Evolutionary conservation across 2,113 vertebrate genomes (phyloP).

Genomic region (Paradisaea rubra): DNA sequence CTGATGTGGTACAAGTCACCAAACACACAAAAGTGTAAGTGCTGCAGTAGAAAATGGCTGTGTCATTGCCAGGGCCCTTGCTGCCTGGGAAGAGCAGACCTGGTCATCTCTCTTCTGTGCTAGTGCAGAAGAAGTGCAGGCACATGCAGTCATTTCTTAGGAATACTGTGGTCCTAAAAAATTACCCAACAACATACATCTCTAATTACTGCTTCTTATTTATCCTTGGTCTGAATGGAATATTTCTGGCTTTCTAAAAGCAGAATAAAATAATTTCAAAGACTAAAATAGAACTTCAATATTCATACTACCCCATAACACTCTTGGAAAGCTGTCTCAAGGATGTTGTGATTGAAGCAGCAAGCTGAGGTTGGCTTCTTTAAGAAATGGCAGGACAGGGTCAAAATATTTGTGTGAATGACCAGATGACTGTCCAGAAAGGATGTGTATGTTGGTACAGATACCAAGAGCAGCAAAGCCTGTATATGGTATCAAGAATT

Average conservation of each 20-base stretch:
- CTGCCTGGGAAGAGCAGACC: background rate
- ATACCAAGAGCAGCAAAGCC: background rate
- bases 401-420: background rate
- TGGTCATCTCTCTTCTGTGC: background rate
- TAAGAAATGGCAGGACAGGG: background rate
- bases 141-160: background rate
- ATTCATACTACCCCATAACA: background rate
- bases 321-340: background rate
- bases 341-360: background rate
- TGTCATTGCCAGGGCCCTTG: background rate
- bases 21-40: background rate
- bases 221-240: background rate
- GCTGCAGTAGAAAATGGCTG: background rate
- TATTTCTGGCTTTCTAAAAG: background rate
- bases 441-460: background rate
- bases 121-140: background rate
- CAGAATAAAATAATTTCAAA: background rate
- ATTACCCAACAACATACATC: accelerated
- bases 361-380: background rate
- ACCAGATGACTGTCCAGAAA: background rate
- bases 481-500: background rate
- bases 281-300: background rate
- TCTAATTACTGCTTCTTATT: background rate
- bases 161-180: background rate
- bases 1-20: background rate